These are phyloP conservation scores for Climacteris rufus DNA, from an alignment of 2,113 vertebrate genomes.

Conservation along the genomic window DNA sequence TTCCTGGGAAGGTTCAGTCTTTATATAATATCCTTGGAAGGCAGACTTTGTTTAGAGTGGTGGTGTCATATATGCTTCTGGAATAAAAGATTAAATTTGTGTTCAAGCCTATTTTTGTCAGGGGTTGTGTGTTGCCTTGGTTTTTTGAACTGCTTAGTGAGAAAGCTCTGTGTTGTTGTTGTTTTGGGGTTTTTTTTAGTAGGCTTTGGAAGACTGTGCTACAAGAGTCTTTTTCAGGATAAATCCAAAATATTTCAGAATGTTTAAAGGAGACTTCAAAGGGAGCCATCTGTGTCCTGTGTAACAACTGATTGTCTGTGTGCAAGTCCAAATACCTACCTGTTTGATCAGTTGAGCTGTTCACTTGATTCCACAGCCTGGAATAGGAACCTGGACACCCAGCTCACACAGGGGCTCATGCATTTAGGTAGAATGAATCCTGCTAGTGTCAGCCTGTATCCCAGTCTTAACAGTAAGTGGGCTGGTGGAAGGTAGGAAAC, in stretches of 20 bases:
- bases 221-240: not conserved
- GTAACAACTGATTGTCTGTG: not conserved
- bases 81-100: not conserved
- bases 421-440: not conserved
- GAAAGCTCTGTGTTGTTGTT: not conserved
- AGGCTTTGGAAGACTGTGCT: not conserved
- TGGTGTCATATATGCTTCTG: not conserved
- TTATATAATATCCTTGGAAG: not conserved
- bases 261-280: not conserved
- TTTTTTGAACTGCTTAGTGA: not conserved
- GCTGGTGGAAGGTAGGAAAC: not conserved
- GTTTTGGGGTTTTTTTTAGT: not conserved
- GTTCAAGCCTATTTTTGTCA: not conserved
- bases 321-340: not conserved
- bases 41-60: not conserved
- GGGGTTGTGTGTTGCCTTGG: not conserved
- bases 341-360: not conserved
- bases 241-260: not conserved
- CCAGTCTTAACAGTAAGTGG: not conserved
- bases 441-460: not conserved
- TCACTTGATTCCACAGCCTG: not conserved
- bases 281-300: not conserved
- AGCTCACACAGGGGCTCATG: accelerated
- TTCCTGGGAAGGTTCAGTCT: not conserved
- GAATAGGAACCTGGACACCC: not conserved